Evolutionary conservation across 2,888 invertebrate genomes (phyloP).

Genomic region (Napeogenes inachia): DNA sequence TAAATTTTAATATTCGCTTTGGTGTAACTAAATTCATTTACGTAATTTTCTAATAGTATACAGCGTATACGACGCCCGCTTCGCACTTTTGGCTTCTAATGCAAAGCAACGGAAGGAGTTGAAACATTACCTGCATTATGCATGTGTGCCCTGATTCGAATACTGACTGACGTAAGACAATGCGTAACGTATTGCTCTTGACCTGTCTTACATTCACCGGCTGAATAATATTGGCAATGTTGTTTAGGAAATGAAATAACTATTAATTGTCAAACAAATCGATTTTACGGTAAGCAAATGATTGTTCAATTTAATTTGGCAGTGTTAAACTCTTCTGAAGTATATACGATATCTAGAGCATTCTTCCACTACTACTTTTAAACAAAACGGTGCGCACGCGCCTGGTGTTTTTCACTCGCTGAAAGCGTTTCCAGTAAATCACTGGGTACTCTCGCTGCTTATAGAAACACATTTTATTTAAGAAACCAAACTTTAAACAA

Average conservation of each 20-base stretch:
- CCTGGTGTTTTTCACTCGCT: constrained; percentile 66
- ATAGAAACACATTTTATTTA: constrained; percentile 37
- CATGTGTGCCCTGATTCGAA: constrained; percentile 53
- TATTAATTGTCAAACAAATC: no score
- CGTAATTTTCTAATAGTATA: no score
- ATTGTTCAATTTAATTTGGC: not conserved
- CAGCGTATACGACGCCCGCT: not conserved
- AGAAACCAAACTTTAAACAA: constrained; percentile 34
- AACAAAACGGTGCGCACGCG: constrained; percentile 33
- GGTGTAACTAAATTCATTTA: no score
- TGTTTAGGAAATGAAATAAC: no score
- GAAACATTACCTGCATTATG: constrained; percentile 69
- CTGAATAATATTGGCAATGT: not conserved
- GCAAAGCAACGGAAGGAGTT: constrained; percentile 68
- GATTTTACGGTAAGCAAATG: no score
- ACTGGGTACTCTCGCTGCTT: constrained; percentile 36
- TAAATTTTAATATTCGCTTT: no score
- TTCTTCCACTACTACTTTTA: constrained; percentile 29
- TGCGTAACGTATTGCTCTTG: constrained; percentile 21
- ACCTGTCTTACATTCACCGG: not conserved
- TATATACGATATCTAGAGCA: constrained; percentile 22
- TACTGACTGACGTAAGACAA: constrained; percentile 30
- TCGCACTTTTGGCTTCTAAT: constrained; percentile 38
- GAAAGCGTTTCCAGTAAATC: constrained; percentile 62
- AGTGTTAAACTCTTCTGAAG: constrained; percentile 1